Conservation (phyloP, 2,797 vertebrate genomes). For the Heliangelus exortis region DNA sequence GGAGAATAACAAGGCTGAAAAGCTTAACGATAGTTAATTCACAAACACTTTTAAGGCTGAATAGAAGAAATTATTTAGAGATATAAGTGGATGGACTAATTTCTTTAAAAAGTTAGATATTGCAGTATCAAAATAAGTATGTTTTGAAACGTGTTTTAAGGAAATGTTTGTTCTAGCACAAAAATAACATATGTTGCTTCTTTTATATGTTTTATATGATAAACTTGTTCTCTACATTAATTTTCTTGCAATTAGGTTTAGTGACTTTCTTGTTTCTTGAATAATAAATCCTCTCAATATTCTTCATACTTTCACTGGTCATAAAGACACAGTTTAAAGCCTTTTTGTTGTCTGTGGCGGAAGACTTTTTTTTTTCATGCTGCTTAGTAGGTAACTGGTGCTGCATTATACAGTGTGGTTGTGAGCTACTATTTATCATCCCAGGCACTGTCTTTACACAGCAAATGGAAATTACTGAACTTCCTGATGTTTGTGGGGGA, state of each 20-base stretch:
- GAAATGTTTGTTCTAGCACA: background rate
- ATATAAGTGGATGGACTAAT: background rate
- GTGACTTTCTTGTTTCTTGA: background rate
- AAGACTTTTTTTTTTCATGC: background rate
- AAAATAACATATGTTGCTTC: background rate
- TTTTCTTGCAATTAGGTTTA: background rate
- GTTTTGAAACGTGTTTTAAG: constrained; percentile 1
- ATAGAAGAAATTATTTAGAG: background rate
- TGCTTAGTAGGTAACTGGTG: background rate
- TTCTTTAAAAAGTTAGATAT: background rate
- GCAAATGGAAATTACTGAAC: background rate
- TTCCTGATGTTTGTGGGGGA: background rate
- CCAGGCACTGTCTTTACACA: background rate
- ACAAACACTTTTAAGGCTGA: background rate
- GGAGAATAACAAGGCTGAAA: background rate
- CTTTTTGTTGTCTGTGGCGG: background rate
- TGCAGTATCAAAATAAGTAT: background rate
- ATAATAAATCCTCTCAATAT: background rate
- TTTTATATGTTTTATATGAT: background rate
- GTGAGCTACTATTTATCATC: background rate
- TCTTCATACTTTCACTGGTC: background rate
- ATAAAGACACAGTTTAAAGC: background rate
- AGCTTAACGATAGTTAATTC: background rate
- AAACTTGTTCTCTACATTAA: background rate
- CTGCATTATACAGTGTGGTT: background rate